Conservation (phyloP, 2,888 invertebrate species). For the Phalera bucephala region DNA sequence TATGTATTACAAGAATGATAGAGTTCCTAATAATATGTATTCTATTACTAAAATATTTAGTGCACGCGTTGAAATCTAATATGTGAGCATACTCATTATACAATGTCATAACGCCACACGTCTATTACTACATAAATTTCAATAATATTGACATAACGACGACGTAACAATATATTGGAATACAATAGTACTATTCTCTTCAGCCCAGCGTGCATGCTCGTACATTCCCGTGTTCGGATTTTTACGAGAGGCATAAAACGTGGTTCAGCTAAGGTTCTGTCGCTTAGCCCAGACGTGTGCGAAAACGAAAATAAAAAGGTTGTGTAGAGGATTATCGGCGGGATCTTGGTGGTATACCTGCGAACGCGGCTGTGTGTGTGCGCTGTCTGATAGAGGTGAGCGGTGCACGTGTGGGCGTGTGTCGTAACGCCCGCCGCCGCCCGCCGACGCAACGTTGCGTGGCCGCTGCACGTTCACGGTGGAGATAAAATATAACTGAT, state of each 20-base stretch:
- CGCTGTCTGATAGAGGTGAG: slow-evolving; percentile 31
- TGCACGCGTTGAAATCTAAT: slow-evolving; percentile 52
- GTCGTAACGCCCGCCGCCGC: slow-evolving; percentile 62
- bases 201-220: background rate
- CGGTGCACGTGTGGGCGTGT: slow-evolving; percentile 58
- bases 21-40: slow-evolving; percentile 4
- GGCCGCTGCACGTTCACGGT: slow-evolving; percentile 53
- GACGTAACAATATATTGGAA: slow-evolving; percentile 19
- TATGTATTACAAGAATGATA: too few relatives aligned
- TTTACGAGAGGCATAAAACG: slow-evolving; percentile 29
- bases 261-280: slow-evolving; percentile 18
- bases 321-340: slow-evolving; percentile 42
- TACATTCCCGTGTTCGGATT: slow-evolving; percentile 19
- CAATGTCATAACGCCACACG: slow-evolving; percentile 8
- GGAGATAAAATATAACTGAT: slow-evolving; percentile 16
- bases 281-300: slow-evolving; percentile 19
- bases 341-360: slow-evolving; percentile 65
- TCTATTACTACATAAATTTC: slow-evolving; percentile 14
- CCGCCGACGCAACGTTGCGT: slow-evolving; percentile 64
- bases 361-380: slow-evolving; percentile 29
- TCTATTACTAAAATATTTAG: slow-evolving; percentile 5
- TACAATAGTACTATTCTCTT: slow-evolving; percentile 21
- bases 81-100: slow-evolving; percentile 10
- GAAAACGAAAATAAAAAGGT: slow-evolving; percentile 37
- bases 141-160: slow-evolving; percentile 15